phyloP scores from a whole-genome alignment of 2,113 vertebrate genomes.

The Oenanthe melanoleuca region DNA sequence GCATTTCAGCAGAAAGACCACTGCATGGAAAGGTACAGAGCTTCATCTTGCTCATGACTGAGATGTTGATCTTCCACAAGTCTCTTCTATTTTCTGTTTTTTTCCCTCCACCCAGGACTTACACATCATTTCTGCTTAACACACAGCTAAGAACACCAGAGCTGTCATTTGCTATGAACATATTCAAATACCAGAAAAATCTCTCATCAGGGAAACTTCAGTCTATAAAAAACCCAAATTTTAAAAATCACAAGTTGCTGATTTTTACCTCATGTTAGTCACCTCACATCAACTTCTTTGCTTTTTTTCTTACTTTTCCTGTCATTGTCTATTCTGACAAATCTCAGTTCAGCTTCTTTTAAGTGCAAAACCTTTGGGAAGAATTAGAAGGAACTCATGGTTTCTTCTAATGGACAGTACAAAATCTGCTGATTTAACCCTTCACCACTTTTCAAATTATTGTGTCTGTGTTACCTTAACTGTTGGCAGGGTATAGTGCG shows the following conservation, averaged over 20 bases:
- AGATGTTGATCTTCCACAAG: not conserved
- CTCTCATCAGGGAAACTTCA: not conserved
- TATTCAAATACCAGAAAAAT: not conserved
- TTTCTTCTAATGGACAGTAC: not conserved
- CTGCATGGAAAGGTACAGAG: not conserved
- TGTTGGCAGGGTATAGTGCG: not conserved
- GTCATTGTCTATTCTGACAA: not conserved
- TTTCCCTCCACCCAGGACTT: not conserved
- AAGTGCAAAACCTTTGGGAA: not conserved
- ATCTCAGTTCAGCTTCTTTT: not conserved
- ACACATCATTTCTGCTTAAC: not conserved
- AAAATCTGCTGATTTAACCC: not conserved
- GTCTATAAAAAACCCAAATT: fast-evolving
- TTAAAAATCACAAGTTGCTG: not conserved
- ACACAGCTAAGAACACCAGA: not conserved
- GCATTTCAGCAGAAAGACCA: not conserved
- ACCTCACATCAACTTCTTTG: not conserved
- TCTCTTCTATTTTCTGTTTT: not conserved
- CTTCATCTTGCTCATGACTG: not conserved
- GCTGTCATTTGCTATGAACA: not conserved
- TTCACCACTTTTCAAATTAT: not conserved
- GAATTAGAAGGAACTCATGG: not conserved
- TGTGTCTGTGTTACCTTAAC: not conserved
- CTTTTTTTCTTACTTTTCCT: not conserved
- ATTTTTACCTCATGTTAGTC: not conserved